Evolutionary conservation across 64 coral and sea anemone genomes (phyloP).

Genomic region (Anthopleura sola): DNA sequence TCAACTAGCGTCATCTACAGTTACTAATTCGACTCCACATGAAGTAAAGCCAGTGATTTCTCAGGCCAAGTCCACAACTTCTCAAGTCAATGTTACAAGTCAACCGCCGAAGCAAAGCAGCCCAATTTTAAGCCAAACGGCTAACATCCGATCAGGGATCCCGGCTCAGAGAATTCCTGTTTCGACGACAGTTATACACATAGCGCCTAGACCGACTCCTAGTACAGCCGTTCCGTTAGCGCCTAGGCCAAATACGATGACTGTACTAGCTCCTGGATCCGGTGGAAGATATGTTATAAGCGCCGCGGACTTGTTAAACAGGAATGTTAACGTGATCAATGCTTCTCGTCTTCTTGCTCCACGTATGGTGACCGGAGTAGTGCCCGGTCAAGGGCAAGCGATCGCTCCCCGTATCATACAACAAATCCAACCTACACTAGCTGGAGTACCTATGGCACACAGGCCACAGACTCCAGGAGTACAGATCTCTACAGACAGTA

Average conservation of each 20-base stretch:
- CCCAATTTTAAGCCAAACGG: constrained; percentile 63
- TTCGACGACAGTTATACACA: constrained; percentile 85
- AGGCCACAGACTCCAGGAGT: constrained; percentile 23
- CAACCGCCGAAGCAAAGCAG: constrained; percentile 83
- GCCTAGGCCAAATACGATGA: constrained; percentile 83
- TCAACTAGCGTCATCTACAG: constrained; percentile 90
- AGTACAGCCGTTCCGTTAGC: constrained; percentile 92
- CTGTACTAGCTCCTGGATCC: constrained; percentile 72
- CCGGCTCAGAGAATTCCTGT: constrained; percentile 50
- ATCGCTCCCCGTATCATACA: constrained; percentile 83
- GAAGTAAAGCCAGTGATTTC: constrained; percentile 64
- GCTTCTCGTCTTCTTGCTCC: constrained; percentile 83
- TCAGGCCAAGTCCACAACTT: constrained; percentile 65
- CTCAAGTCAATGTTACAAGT: constrained; percentile 63
- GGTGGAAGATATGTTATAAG: constrained; percentile 71
- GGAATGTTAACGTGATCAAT: constrained; percentile 54
- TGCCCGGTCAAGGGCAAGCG: constrained; percentile 54
- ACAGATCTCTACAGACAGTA: constrained; percentile 15
- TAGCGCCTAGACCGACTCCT: constrained; percentile 81
- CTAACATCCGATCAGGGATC: constrained; percentile 73
- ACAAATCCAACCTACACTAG: constrained; percentile 64
- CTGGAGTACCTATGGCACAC: constrained; percentile 25
- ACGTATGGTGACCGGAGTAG: constrained; percentile 65
- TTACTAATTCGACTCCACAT: constrained; percentile 68
- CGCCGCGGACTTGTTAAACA: constrained; percentile 58